Evolutionary conservation across 2,888 invertebrate genomes (phyloP), one percentile per base, ranked within the genome.

Genomic region (Macaria notata): DNA sequence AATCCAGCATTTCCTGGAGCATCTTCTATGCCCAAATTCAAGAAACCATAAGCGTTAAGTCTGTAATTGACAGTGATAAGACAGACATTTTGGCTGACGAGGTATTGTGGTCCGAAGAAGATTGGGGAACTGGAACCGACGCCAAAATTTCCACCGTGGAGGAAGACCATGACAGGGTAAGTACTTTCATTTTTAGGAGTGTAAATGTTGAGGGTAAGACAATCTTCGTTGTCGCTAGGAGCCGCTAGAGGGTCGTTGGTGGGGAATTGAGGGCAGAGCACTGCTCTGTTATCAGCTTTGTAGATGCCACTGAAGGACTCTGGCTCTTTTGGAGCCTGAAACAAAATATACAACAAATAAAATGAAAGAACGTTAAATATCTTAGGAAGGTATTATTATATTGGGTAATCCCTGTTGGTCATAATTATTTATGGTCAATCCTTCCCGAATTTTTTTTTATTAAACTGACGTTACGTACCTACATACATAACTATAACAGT

Each of bases 61-160:
- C 93, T 83, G 49, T 92, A 93, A 65, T 93, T 93, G 0, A 93
- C 63, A 0, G 92, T 88, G 0, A 93, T 88, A 0, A 93, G 72
- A 0, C 93, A 74, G 0, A 90, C 79, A 0, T 81, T 84, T 42
- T 91, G 86, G 29, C 78, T 82, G 33, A 89, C 71, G 2, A 93
- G 72, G 53, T 89, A 92, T 57, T 92, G 85, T 0, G 93, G 91
- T 0, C 92, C 92, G 58, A 85, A 85, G 61, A 88, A 84, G 33
- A 70, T 71, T 0, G 88, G 80, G 0, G 86, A 86, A 0, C 89
- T 87, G 1, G 87, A 84, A 0, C 93, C 92, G 0, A 80, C 70
- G 0, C 87, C 86, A 43, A 91, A 93, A 4, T 83, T 90, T 1
- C 93, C 93, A 0, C 92, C 92, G 31, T 93, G 93, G 2, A 93